Conservation (phyloP, 2,888 invertebrate genomes). For the Pediacus dermestoides region DNA sequence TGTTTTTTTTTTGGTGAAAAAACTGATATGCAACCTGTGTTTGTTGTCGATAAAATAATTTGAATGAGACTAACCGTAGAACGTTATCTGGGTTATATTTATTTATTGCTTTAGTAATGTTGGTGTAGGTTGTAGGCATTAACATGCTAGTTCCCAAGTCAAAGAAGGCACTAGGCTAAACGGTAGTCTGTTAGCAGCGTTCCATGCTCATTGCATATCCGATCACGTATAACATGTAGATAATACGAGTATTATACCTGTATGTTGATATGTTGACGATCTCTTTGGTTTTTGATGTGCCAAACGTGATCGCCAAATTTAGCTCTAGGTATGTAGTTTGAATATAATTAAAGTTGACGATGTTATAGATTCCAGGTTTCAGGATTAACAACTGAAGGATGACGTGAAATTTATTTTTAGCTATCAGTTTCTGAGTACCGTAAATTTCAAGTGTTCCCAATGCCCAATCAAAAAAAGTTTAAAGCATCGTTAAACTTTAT, state of each 20-base stretch:
- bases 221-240: slow-evolving; percentile 5
- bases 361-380: no score
- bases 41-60: slow-evolving; percentile 4
- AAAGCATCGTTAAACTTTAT: no score
- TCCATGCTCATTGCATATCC: slow-evolving; percentile 5
- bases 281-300: slow-evolving; percentile 3
- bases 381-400: no score
- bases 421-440: no score
- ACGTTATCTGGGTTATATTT: slow-evolving; percentile 9
- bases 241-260: slow-evolving; percentile 3
- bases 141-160: slow-evolving; percentile 8
- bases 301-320: slow-evolving; percentile 4
- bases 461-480: no score
- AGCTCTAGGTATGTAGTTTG: no score
- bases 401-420: no score
- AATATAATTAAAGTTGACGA: no score
- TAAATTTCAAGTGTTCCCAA: no score
- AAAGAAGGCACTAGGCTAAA: background rate
- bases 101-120: slow-evolving; percentile 7
- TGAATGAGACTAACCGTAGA: slow-evolving; percentile 6
- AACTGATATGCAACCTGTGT: no score
- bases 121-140: slow-evolving; percentile 9
- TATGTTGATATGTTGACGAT: no score
- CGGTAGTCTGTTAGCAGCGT: slow-evolving; percentile 8
- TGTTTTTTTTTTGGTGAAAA: no score